Conservation (phyloP, 2,888 invertebrate species). For the Xestoiulus laeticollis region DNA sequence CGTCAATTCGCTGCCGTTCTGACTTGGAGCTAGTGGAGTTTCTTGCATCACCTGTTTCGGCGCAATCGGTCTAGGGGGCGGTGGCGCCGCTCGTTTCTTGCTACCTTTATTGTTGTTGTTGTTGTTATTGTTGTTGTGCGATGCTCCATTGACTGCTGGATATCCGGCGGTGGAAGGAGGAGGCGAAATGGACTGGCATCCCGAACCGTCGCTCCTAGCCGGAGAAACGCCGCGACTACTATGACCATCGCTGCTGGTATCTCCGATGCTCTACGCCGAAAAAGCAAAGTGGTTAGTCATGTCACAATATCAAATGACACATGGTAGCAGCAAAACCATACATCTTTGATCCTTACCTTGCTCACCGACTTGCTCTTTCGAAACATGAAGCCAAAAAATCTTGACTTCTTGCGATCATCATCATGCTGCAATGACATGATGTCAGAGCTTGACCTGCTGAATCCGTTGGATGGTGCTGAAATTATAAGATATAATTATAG, state of each 20-base stretch:
- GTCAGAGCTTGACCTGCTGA: constrained; percentile 60
- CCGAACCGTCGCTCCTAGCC: constrained; percentile 70
- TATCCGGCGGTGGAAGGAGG: constrained; percentile 59
- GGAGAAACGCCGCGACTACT: constrained; percentile 70
- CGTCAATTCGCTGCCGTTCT: constrained; percentile 57
- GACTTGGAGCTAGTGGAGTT: constrained; percentile 64
- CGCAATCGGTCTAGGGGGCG: constrained; percentile 67
- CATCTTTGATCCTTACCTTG: constrained; percentile 50
- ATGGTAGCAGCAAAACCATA: background rate
- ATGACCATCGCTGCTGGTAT: constrained; percentile 65
- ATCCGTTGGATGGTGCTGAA: constrained; percentile 44
- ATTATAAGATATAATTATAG: background rate
- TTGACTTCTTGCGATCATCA: constrained; percentile 67
- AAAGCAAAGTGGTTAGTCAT: background rate
- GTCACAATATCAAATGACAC: too few relatives aligned
- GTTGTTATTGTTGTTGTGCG: constrained; percentile 30
- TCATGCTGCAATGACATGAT: constrained; percentile 71
- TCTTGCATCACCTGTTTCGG: constrained; percentile 55
- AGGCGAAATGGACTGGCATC: constrained; percentile 60
- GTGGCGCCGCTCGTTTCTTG: constrained; percentile 56
- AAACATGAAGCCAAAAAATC: constrained; percentile 62
- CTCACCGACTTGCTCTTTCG: constrained; percentile 64
- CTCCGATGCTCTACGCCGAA: constrained; percentile 62
- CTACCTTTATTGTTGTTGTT: background rate
- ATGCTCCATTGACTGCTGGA: background rate